Percentiles rank a stretch among this genome's conserved stretches.
phyloP scores from a whole-genome alignment of 2,888 invertebrate species.

The Mesorhabditis sp. region DNA sequence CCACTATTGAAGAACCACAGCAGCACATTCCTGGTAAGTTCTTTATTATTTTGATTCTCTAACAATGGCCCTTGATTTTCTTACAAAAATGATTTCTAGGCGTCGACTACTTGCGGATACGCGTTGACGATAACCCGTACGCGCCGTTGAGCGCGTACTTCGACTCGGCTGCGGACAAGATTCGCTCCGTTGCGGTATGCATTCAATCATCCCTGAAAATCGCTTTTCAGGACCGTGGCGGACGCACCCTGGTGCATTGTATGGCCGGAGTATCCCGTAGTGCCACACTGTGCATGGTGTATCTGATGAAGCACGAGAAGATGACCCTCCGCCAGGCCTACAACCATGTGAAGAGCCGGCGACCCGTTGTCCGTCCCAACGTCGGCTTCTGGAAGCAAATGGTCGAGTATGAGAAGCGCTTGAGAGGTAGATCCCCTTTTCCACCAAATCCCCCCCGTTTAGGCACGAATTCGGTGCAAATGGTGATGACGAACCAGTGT shows the following conservation, averaged over 20 bases:
- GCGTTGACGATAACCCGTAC: slow-evolving; percentile 73
- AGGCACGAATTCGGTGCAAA: slow-evolving; percentile 43
- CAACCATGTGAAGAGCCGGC: slow-evolving; percentile 63
- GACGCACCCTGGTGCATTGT: slow-evolving; percentile 79
- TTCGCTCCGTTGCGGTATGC: slow-evolving; percentile 45
- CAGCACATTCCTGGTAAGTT: slow-evolving; percentile 57
- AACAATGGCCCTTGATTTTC: neutral
- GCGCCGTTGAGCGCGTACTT: slow-evolving; percentile 74
- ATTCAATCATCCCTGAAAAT: neutral
- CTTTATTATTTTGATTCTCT: neutral
- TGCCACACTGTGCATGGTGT: slow-evolving; percentile 78
- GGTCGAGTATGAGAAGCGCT: slow-evolving; percentile 72
- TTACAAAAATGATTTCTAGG: slow-evolving; percentile 27
- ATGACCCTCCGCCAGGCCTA: slow-evolving; percentile 68
- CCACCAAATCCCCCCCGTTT: slow-evolving; percentile 7
- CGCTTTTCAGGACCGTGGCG: slow-evolving; percentile 59
- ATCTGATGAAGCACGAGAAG: slow-evolving; percentile 78
- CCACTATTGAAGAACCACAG: slow-evolving; percentile 76
- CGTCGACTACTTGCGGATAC: slow-evolving; percentile 70
- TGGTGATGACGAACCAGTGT: slow-evolving; percentile 50
- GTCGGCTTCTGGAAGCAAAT: slow-evolving; percentile 85
- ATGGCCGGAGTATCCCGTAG: slow-evolving; percentile 85
- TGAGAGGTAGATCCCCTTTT: slow-evolving; percentile 27
- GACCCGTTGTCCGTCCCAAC: slow-evolving; percentile 82
- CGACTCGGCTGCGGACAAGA: slow-evolving; percentile 64